Evolutionary conservation across 2,888 invertebrate genomes (phyloP).

Genomic region (Capitulum mitella): DNA sequence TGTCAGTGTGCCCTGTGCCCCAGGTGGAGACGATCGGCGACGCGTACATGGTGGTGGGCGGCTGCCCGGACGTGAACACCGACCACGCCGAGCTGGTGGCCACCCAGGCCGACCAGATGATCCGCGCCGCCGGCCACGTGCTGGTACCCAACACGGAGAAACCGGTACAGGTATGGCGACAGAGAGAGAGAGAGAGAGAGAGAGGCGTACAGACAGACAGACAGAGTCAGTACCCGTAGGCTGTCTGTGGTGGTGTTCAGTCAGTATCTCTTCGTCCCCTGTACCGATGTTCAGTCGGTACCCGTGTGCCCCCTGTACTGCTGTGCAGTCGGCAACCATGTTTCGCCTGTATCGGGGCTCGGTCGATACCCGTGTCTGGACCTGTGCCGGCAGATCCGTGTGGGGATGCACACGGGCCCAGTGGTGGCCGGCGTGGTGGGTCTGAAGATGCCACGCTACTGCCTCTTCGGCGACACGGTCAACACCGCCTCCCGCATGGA

Average conservation of each 20-base stretch:
- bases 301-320: no score
- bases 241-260: no score
- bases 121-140: conserved; percentile 27
- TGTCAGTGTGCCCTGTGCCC: no score
- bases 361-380: no score
- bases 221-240: no score
- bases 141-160: conserved; percentile 28
- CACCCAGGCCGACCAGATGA: conserved; percentile 32
- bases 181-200: no score
- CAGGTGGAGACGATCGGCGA: conserved; percentile 45
- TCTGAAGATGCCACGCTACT: conserved; percentile 15
- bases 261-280: no score
- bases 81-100: conserved; percentile 34
- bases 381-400: conserved; percentile 19
- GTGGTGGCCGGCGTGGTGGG: conserved; percentile 20
- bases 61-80: conserved; percentile 37
- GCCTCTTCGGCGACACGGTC: conserved; percentile 23
- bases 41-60: conserved; percentile 43
- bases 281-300: no score
- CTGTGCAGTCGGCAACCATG: no score
- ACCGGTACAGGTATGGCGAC: conserved; percentile 9
- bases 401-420: conserved; percentile 9
- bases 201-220: no score
- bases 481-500: conserved; percentile 22
- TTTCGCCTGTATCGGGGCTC: no score